Evolutionary conservation across 2,113 vertebrate species (phyloP), one percentile per base, ranked within the genome.

Genomic region (Saiga tatarica): DNA sequence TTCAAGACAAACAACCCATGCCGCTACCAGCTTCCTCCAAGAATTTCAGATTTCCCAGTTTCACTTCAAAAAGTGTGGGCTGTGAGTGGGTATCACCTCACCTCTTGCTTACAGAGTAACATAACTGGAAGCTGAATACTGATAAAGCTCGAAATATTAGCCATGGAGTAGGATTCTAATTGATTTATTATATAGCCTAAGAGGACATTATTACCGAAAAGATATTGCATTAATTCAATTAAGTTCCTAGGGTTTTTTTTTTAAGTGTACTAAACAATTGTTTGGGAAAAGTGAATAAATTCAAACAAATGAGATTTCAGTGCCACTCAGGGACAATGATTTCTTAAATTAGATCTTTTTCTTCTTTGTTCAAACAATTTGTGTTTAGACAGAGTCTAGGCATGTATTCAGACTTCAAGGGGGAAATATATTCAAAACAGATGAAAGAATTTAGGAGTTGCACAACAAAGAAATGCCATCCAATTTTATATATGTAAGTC

Each of bases 221-320:
- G 52, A 89, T 91, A 60, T 2, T 59, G 47, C 10, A 62, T 60
- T 87, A 60, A 91, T 74, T 90, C 42, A 85, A 57, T n/a, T 42
- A 89, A 67, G 36, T 30, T 76, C 12, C 42, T 1, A 47, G 14
- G 30, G 1, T 9, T 15, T 47, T 47, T 47, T 47, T 55, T 50
- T 94, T 95, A 67, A 86, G 57, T n/a, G 25, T 74, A 87, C 52
- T 53, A 81, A 93, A 89, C 57, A 89, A 90, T 19, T 71, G 23
- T 33, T 55, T 55, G 13, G 53, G 14, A 83, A 83, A 91, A 86
- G 81, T 87, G 42, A 78, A 86, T 76, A 67, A 82, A 67, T 42
- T 82, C 45, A 71, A 95, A 88, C 78, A 97, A 88, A 97, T 25
- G 47, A 60, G 13, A 85, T 97, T 59, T 93, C 45, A 90, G 19